Base-by-base conservation (phyloP, 2,888 invertebrate genomes). In the Epinotia brunnichana region DNA sequence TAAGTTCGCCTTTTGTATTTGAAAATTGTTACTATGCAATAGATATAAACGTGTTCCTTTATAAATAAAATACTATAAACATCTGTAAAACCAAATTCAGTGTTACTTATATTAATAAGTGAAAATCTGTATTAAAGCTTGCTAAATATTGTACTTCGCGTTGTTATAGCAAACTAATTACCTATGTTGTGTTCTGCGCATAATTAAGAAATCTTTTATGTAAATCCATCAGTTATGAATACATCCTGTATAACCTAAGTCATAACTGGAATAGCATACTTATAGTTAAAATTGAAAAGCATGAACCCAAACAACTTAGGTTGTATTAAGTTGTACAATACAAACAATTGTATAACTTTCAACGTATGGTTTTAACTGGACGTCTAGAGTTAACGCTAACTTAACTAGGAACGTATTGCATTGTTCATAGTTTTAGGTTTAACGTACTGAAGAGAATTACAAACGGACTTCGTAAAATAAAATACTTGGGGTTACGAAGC, bases 281-380 rank as follows among this genome's bases (percentile, higher is more conserved):
- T 44, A 61, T 41, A 61, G 41, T 57, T 29, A 21, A 13, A 21
- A n/a, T 44, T 19, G n/a, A 61, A 61, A 3, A 21, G 35, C 21
- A 21, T 48, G 48, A 0, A 11, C 44, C 44, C 44, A 7, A 61
- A 62, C 62, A 48, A 29, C 62, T 62, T 24, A 48, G 11, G 62
- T 44, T 61, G 21, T 62, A 62, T 62, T 21, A 62, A 62, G 62
- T 44, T 48, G 48, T 48, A 62, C 29, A 48, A 35, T 13, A 24
- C 17, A 24, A 44, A 61, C n/a, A 39, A 24, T 44, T 44, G 39
- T 59, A 19, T 62, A 62, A 29, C 24, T 62, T 51, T 48, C 29
- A 62, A 48, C 11, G 48, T 48, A 48, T 62, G 48, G 62, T 62
- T 62, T 17, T 9, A 35, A 35, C 41, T 61, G 21, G 44, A 44